Evolutionary conservation across 2,888 invertebrate genomes (phyloP), one percentile per base, ranked within the genome.

Genomic region (Lagria hirta): DNA sequence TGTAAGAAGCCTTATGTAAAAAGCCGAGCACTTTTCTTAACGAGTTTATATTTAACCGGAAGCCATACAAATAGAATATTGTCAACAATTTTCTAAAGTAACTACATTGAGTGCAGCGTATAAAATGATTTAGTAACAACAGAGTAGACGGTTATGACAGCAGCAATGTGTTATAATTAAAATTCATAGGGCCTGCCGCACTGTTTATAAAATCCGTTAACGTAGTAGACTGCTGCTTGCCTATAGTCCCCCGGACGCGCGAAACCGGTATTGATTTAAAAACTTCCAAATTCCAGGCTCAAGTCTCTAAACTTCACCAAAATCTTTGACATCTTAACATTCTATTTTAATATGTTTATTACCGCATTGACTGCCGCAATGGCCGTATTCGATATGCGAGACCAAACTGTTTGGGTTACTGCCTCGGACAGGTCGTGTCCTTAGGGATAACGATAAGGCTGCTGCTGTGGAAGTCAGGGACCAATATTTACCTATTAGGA

Each of bases 231-330:
- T 37, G 8, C 16, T n/a, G n/a, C n/a, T n/a, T n/a, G 29, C 23
- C 28, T 36, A 35, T 40, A 47, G n/a, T 49, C 41, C 41, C 43
- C 45, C 48, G 30, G 42, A 41, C 46, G 34, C 37, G 33, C 37
- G 33, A 37, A 41, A 34, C 26, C 42, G 42, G 57, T 61, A 62
- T 62, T 58, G 61, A 62, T 58, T 60, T 54, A 51, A 54, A 60
- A 62, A 62, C 54, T 62, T 62, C 55, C 49, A 58, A 61, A 62
- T 58, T 58, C 60, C 51, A 27, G 54, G 52, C 54, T 59, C 56
- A 55, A 55, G 52, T 55, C 52, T 44, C n/a, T 48, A 45, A 57
- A 60, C 52, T 57, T 62, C 52, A 43, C 49, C 45, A 53, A 59
- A 57, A 55, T 55, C 49, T 57, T 52, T 55, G 53, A 56, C 56